Evolutionary conservation across 1,140 invertebrate genomes (phyloP), one percentile per base, ranked within the genome.

Genomic region (Varroa destructor): DNA sequence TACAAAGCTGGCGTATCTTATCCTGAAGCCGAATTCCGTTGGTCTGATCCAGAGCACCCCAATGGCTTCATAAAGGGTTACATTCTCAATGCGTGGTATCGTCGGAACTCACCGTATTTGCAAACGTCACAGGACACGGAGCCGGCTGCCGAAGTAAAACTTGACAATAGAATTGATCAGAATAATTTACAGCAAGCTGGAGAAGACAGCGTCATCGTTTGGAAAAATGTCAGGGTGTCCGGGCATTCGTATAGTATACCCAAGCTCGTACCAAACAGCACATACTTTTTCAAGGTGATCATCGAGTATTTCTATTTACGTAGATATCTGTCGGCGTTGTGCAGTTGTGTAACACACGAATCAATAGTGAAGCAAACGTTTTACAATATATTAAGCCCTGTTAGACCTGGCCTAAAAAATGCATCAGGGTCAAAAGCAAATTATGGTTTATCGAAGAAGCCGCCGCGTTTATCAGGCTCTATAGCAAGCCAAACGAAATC

Each of bases 41-140:
- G 92, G 92, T 84, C 87, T 76, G 77, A 82, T 0, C 91, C 90
- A 0, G 75, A 81, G 67, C 81, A 83, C 70, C 80, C 85, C 0
- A 91, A 91, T 78, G 90, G 90, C 5, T 76, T 87, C 1, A 84
- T 93, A 37, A 81, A 81, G 74, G 86, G 85, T 0, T 92, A 90
- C 79, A 84, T 83, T 73, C 83, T 89, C 0, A 82, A 83, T 43
- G 89, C 85, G 78, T 89, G 87, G 86, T 67, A 67, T 46, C 61
- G 46, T 5, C 40, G 46, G 5, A 67, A 67, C 37, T 12, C 40
- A 67, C 40, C 61, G 12, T 8, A 51, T 51, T 51, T 51, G 3
- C 46, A 51, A 51, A 8, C 8, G 46, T 51, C 46, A 51, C 3
- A 51, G 4, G 8, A 51, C 46, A 8, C 8, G 4, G 46, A 51